Base-by-base conservation (phyloP, 2,888 invertebrate species). In the Apodemia mormo region DNA sequence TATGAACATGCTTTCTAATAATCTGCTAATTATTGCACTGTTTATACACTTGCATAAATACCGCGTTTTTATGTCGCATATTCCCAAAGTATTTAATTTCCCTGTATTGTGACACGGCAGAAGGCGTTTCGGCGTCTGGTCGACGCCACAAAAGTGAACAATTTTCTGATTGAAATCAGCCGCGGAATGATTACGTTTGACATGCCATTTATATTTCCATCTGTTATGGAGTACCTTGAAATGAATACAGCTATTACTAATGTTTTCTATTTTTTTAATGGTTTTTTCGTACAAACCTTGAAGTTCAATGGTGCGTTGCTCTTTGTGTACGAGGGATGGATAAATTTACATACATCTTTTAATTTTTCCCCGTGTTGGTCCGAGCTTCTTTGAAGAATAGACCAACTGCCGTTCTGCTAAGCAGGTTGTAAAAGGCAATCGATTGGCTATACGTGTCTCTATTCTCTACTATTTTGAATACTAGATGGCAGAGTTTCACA, bases 161-260 rank as follows among this genome's bases (percentile, higher is more conserved):
- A 91, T 92, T 92, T 91, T 88, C 89, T 90, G 92, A 92, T 92
- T 72, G 67, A 73, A 90, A 80, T 75, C 81, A 92, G 89, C 90
- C 88, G 89, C 83, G 88, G 82, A 86, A 86, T 89, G 82, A 86
- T 89, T 88, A 88, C 84, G 80, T 88, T 85, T 88, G 89, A 90
- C 89, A 85, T 86, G 85, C 84, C 85, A 86, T 88, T 91, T 91
- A 91, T 89, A 88, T 87, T 86, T 88, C 85, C 89, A 91, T 92
- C 90, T 89, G 86, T 71, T 71, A 70, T 68, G 64, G 33, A 30
- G 12, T 70, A 70, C 67, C 49, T 68, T 65, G 61, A 56, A 72
- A 70, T 37, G 29, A n/a, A 65, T 66, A 70, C 65, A 52, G 52
- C 65, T 65, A 52, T 52, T 65, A 58, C 7, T 10, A 33, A 65